A percentile compares a stretch with the other conserved stretches of the same genome.
Evolutionary conservation across 2,113 vertebrate genomes (phyloP).

Genomic region (Nibea albiflora): DNA sequence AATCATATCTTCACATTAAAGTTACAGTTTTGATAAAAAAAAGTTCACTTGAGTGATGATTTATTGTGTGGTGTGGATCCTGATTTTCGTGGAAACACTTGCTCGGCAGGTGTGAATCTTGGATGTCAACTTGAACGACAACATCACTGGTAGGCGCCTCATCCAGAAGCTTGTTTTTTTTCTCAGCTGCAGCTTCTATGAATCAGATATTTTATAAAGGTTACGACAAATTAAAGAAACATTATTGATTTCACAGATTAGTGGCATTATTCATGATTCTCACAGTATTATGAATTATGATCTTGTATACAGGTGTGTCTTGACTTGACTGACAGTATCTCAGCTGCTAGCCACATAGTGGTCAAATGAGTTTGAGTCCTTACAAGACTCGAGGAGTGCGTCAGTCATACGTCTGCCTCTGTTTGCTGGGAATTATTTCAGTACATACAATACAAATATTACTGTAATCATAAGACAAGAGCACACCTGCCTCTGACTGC

Average conservation of each 20-base stretch:
- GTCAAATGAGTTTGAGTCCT: not conserved
- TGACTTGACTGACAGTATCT: too few species aligned
- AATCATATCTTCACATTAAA: conserved; percentile 19
- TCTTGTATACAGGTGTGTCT: too few species aligned
- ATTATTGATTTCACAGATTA: too few species aligned
- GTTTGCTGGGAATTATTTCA: not conserved
- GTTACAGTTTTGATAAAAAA: not conserved
- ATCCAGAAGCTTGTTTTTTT: not conserved
- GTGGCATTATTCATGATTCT: too few species aligned
- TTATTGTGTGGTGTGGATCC: not conserved
- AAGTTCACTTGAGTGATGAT: not conserved
- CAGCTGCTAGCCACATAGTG: too few species aligned
- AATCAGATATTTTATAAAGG: not conserved
- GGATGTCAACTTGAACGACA: not conserved
- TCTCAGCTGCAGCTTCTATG: not conserved
- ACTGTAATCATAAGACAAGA: not conserved
- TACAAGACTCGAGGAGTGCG: not conserved
- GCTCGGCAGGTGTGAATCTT: not conserved
- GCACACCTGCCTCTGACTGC: not conserved
- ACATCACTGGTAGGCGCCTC: not conserved
- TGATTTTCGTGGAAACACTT: not conserved
- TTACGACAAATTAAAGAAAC: not conserved
- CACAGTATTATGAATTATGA: too few species aligned
- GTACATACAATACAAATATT: not conserved
- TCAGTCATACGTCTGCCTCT: conserved; percentile 6